Evolutionary conservation across 2,888 invertebrate species (phyloP).

Genomic region (Acanthoscelides obtectus): DNA sequence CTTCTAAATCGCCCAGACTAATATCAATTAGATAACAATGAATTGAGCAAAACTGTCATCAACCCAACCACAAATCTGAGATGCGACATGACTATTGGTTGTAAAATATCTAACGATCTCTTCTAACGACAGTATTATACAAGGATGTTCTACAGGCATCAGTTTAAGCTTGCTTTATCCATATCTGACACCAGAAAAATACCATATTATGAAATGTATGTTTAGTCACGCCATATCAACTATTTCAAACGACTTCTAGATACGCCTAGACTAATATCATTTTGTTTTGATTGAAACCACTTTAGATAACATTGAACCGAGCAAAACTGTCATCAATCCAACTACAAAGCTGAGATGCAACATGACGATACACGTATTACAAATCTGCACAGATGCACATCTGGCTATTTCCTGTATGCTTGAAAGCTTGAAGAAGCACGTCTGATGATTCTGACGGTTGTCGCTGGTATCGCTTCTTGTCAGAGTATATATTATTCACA

Average conservation of each 20-base stretch:
- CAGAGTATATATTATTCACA: no score
- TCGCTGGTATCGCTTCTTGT: no score
- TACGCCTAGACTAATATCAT: not conserved
- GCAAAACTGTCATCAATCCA: not conserved
- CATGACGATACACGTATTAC: not conserved
- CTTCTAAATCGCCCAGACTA: not conserved
- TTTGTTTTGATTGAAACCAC: not conserved
- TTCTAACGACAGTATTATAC: no score
- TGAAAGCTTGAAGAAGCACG: no score
- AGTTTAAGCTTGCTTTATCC: no score
- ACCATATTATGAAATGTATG: no score
- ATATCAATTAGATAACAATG: not conserved
- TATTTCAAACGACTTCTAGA: not conserved
- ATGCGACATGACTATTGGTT: not conserved
- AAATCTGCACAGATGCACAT: not conserved
- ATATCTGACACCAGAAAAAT: no score
- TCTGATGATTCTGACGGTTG: no score
- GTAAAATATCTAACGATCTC: no score
- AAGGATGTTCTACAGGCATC: no score
- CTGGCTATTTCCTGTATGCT: not conserved
- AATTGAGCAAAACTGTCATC: not conserved
- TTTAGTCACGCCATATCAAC: not conserved
- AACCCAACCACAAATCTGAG: not conserved
- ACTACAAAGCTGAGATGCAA: not conserved
- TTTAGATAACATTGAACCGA: not conserved